Conservation (phyloP, 2,888 invertebrate genomes). For the Trichacis sp. region DNA sequence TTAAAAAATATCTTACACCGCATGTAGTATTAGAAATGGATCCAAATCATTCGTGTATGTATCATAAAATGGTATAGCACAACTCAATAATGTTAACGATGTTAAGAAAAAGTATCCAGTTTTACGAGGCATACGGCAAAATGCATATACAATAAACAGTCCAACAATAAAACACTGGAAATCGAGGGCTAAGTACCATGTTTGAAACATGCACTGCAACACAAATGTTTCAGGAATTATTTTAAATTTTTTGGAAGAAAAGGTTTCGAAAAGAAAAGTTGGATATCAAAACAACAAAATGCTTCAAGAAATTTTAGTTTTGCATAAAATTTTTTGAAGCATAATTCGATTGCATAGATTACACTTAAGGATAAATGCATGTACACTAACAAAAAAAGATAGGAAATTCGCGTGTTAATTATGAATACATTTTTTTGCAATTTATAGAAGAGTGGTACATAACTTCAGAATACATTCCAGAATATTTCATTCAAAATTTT, state of each 20-base stretch:
- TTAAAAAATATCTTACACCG: constrained; percentile 44
- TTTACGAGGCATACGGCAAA: constrained; percentile 48
- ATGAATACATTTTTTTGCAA: too few relatives aligned
- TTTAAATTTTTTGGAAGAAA: background rate
- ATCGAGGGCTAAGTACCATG: constrained; percentile 53
- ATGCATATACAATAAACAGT: constrained; percentile 40
- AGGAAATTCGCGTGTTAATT: too few relatives aligned
- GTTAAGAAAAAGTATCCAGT: constrained; percentile 49
- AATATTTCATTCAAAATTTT: too few relatives aligned
- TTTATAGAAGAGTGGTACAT: too few relatives aligned
- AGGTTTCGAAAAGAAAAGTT: too few relatives aligned
- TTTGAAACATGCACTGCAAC: constrained; percentile 55
- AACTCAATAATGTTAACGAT: constrained; percentile 39
- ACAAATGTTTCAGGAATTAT: constrained; percentile 40
- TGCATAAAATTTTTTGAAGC: too few relatives aligned
- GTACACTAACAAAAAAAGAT: too few relatives aligned
- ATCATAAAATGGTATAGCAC: constrained; percentile 42
- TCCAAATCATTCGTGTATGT: constrained; percentile 46
- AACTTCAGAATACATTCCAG: too few relatives aligned
- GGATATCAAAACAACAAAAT: too few relatives aligned
- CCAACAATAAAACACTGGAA: constrained; percentile 48
- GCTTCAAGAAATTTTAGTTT: too few relatives aligned
- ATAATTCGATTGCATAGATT: too few relatives aligned
- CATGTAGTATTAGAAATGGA: constrained; percentile 46
- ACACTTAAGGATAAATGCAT: too few relatives aligned